phyloP scores from a whole-genome alignment of 2,113 vertebrate genomes.

The Pygoscelis antarcticus region DNA sequence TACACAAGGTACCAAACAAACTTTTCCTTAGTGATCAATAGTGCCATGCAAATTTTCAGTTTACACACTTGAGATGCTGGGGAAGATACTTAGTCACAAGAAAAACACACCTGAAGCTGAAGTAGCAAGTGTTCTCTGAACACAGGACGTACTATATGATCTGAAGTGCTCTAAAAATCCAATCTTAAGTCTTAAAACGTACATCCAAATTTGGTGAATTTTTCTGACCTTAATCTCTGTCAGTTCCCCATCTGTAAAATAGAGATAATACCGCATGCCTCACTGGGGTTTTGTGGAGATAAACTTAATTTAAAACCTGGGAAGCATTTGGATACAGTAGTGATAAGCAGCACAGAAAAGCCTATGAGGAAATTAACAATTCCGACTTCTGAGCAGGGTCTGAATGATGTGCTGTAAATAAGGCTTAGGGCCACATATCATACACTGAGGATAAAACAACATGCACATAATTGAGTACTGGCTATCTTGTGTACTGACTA shows the following conservation, averaged over 20 bases:
- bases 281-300: constrained; percentile 22
- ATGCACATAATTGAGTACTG: not conserved
- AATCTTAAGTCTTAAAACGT: not conserved
- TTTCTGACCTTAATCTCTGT: constrained; percentile 48
- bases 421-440: not conserved
- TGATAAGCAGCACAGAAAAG: constrained; percentile 29
- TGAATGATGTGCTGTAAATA: not conserved
- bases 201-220: constrained; percentile 23
- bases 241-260: constrained; percentile 24
- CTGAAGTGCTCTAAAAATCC: not conserved
- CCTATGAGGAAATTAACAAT: constrained; percentile 46
- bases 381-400: not conserved
- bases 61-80: not conserved
- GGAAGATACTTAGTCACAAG: not conserved
- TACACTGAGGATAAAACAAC: not conserved
- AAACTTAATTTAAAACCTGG: constrained; percentile 59
- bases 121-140: not conserved
- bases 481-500: not conserved
- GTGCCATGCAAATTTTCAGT: not conserved
- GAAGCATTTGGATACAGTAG: constrained; percentile 11
- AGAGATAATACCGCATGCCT: constrained; percentile 30
- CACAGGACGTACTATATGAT: not conserved
- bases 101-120: not conserved
- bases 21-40: rapidly evolving
- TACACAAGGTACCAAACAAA: not conserved